Base-by-base conservation (phyloP, 1,140 invertebrate genomes). In the Ceratina japonica region DNA sequence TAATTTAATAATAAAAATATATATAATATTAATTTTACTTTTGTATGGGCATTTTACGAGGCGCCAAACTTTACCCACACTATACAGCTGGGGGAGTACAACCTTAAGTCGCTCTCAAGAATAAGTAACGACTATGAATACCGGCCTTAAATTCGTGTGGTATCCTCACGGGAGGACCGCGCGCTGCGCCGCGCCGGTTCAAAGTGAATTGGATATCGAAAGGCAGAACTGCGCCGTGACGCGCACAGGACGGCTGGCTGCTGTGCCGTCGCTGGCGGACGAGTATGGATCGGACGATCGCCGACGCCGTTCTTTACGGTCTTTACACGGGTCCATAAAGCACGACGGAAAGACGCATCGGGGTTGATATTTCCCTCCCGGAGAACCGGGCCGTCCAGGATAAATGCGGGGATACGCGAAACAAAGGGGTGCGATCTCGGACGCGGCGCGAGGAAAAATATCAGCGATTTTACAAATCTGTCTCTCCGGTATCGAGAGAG, bases 381-480 rank as follows among this genome's bases (percentile, higher is more conserved):
- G 27, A 31, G 27, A n/a, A n/a, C n/a, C n/a, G 27, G 27, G 5
- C 7, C 51, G 20, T 27, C 4, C 15, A 8, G n/a, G 24, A 61
- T 8, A 56, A 16, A 22, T 56, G 44, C 18, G 37, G 3, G 37
- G 54, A 10, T 22, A 49, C 18, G 13, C 22, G 44, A 31, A 68
- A 73, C 15, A n/a, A 44, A 24, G 27, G 44, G 7, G 49, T n/a
- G 37, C 63, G 61, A 64, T 81, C 78, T 77, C 58, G 81, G 63
- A 63, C 58, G 74, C 61, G n/a, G 58, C 59, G 70, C 58, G 62
- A 78, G 77, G 84, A 87, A 82, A 88, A 88, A 86, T 88, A 79
- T 63, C 86, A 59, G 79, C 84, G 79, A 87, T 87, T 88, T 84
- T 77, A 79, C 78, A 81, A 87, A 87, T 87, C 82, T 86, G 65